Percentiles rank a stretch among this genome's conserved stretches.
Conservation (phyloP, 2,113 vertebrate species). For the Chiloscyllium plagiosum region DNA sequence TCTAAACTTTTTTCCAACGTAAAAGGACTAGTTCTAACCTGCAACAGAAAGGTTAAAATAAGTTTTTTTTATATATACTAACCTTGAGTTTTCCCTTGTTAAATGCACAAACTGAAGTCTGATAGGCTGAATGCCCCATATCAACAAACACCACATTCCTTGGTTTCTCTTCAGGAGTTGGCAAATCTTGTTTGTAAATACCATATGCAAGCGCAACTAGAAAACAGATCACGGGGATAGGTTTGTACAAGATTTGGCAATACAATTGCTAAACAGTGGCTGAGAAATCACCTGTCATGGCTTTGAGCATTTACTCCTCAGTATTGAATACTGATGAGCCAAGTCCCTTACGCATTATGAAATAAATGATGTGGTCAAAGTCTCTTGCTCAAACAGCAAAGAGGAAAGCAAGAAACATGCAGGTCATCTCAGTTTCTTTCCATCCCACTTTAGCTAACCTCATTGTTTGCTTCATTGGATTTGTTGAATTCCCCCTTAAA, state of each 20-base stretch:
- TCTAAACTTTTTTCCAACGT: too few species aligned
- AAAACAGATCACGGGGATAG: slow-evolving; percentile 40
- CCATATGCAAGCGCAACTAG: slow-evolving; percentile 90
- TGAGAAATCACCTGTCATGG: not conserved
- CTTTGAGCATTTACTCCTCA: not conserved
- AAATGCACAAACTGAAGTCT: slow-evolving; percentile 83
- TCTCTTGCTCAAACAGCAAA: not conserved
- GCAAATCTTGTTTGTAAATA: slow-evolving; percentile 95
- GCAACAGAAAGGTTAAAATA: not conserved
- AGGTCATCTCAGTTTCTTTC: too few species aligned
- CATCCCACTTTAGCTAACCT: too few species aligned
- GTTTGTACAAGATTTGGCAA: not conserved
- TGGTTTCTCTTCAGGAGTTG: slow-evolving; percentile 78
- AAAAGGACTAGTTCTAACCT: too few species aligned
- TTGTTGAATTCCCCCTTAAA: too few species aligned
- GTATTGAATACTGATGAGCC: not conserved
- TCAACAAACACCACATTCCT: slow-evolving; percentile 91
- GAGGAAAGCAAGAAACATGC: not conserved
- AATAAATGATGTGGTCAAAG: too few species aligned
- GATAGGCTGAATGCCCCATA: slow-evolving; percentile 90
- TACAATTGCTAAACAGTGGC: not conserved
- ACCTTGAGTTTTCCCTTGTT: slow-evolving; percentile 97
- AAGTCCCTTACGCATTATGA: too few species aligned
- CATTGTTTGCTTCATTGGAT: too few species aligned
- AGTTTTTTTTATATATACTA: slow-evolving; percentile 32